Base-by-base conservation (phyloP, 1,140 invertebrate genomes). In the Pinna nobilis region DNA sequence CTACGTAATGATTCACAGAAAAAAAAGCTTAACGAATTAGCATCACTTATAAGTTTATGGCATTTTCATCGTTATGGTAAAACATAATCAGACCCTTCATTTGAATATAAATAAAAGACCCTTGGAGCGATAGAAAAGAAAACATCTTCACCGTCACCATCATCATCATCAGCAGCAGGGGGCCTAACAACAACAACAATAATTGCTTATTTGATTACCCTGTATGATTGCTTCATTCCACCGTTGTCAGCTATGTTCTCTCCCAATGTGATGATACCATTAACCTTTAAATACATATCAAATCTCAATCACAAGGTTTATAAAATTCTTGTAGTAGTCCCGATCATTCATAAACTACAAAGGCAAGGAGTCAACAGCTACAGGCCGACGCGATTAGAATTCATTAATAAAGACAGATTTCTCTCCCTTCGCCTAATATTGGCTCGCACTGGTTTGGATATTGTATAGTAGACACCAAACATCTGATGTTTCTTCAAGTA, bases 181-280 rank as follows among this genome's bases (percentile, higher is more conserved):
- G n/a, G n/a, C n/a, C n/a, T n/a, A n/a, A n/a, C n/a, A n/a, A n/a
- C n/a, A n/a, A n/a, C n/a, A n/a, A n/a, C n/a, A n/a, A 53, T 53
- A 7, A 13, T 53, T 23, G 23, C 50, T 13, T 64, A 4, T 35
- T 20, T 59, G 66, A 80, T 83, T 75, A 90, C 90, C 57, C 75
- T 81, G 60, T 82, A 90, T 47, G 87, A 84, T 70, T 90, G 82
- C 75, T 88, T 89, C 9, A 91, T 70, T n/a, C 90, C 90, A 23
- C 90, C 90, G 75, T 91, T 91, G 77, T 91, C 90, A 13, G 90
- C 90, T 55, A 91, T 91, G 67, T 91, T 91, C 79, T 91, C 90
- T 20, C 89, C 89, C 66, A 88, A 86, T 13, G 90, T 91, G 6
- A 87, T 80, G 5, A 83, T 83, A 20, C 90, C 90, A 77, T 90